Base-by-base conservation (phyloP, 1,140 invertebrate genomes). In the Hyles vespertilio region DNA sequence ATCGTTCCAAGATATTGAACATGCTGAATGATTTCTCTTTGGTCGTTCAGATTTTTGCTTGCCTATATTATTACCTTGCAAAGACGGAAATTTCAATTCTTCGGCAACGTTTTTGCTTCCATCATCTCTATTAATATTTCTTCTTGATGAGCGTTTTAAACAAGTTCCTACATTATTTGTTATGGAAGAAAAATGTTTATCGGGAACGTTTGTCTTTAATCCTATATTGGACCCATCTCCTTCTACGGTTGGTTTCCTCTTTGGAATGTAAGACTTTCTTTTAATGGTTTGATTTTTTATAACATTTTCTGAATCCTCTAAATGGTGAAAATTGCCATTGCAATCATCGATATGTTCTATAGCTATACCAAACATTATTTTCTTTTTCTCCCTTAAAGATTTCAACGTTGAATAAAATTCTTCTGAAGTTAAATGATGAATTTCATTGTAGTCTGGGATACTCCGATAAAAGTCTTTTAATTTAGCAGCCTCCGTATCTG, bases 401-500 rank as follows among this genome's bases (percentile, higher is more conserved):
- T 92, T 91, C 32, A 94, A 70, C 36, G 92, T 92, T 12, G 90
- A 91, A 76, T 92, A 92, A 79, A 94, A 94, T 59, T 94, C 93
- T 62, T 91, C 91, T 57, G 92, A 91, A 0, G 93, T 91, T 50
- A 94, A 81, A 86, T 94, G 92, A 74, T 93, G 90, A 9, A 94
- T 85, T 47, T 94, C 93, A 45, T 89, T 90, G 64, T 94, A 94
- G 69, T 94, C 93, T 3, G 93, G 93, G 69, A 94, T 94, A 56
- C 92, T 94, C 36, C 91, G 89, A 43, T 92, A 90, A 77, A 94
- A 94, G 44, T 93, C 91, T 50, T 93, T 78, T 63, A 94, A 90
- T 48, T 90, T 91, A 48, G 92, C 89, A 5, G 90, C 74, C 50
- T 88, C 71, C 8, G 76, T 43, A 48, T 86, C 75, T 3, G 65